Evolutionary conservation across 2,888 invertebrate species (phyloP).

Genomic region (Cephus pygmeus): DNA sequence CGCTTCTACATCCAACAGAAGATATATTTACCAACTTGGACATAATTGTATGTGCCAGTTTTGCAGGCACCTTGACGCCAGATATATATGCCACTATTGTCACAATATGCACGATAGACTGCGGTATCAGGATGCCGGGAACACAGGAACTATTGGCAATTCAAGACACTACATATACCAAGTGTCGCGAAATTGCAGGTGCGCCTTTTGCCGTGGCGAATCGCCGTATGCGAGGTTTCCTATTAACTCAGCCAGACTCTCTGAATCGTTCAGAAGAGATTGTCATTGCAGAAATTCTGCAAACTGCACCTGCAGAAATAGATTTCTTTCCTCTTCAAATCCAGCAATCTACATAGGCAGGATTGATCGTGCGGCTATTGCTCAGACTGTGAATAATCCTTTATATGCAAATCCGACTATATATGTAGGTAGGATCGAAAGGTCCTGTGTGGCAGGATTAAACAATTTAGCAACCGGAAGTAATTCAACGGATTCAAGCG

Average conservation of each 20-base stretch:
- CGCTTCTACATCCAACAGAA: slow-evolving; percentile 49
- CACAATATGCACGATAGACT: slow-evolving; percentile 52
- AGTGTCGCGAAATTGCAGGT: slow-evolving; percentile 52
- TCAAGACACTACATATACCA: slow-evolving; percentile 59
- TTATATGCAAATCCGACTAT: slow-evolving; percentile 53
- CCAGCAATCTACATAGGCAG: slow-evolving; percentile 55
- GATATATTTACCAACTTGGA: slow-evolving; percentile 48
- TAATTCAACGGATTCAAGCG: slow-evolving; percentile 11
- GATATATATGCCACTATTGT: slow-evolving; percentile 53
- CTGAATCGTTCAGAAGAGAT: slow-evolving; percentile 46
- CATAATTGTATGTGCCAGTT: slow-evolving; percentile 54
- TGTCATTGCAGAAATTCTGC: slow-evolving; percentile 51
- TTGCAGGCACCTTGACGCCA: slow-evolving; percentile 47
- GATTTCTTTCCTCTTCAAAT: slow-evolving; percentile 48
- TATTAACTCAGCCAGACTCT: slow-evolving; percentile 35
- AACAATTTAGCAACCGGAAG: slow-evolving; percentile 30
- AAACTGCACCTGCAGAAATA: slow-evolving; percentile 48
- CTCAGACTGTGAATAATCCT: slow-evolving; percentile 55
- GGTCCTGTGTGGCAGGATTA: slow-evolving; percentile 41
- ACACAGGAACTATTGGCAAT: slow-evolving; percentile 30
- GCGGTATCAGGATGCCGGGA: slow-evolving; percentile 43
- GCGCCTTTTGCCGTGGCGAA: slow-evolving; percentile 56
- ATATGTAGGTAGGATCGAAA: slow-evolving; percentile 52
- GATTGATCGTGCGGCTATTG: slow-evolving; percentile 41
- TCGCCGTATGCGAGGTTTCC: slow-evolving; percentile 37